phyloP scores from a whole-genome alignment of 2,888 invertebrate genomes.

The Phortica okadai region DNA sequence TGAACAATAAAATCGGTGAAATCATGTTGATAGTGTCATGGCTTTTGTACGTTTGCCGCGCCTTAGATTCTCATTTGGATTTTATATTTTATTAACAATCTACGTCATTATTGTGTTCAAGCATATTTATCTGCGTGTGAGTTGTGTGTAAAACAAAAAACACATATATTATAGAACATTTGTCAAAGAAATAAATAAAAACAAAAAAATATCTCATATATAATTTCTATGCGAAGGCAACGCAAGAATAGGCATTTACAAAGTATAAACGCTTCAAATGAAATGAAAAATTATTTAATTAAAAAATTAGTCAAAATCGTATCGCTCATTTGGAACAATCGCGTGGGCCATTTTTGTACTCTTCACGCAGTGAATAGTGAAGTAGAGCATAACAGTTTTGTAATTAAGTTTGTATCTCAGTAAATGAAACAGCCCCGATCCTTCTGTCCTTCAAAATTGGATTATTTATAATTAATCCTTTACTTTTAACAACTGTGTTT shows the following conservation, averaged over 20 bases:
- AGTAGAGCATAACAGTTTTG: no score
- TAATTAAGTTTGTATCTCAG: no score
- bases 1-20: neutral
- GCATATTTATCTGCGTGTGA: constrained; percentile 43
- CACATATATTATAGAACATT: no score
- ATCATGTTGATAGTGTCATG: neutral
- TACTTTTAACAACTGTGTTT: no score
- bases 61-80: neutral
- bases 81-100: constrained; percentile 37
- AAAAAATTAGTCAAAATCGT: neutral
- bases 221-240: neutral
- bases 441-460: no score
- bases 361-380: neutral
- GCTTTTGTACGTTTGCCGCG: neutral
- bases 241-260: no score
- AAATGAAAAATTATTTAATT: constrained; percentile 53
- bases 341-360: no score
- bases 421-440: no score
- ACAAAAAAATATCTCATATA: constrained; percentile 1
- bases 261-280: constrained; percentile 50
- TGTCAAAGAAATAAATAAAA: neutral
- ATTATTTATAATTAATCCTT: no score
- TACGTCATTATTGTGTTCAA: constrained; percentile 45
- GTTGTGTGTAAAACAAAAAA: constrained; percentile 30
- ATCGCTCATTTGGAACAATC: no score